Conservation (phyloP, 2,113 vertebrate genomes). For the Malurus melanocephalus region DNA sequence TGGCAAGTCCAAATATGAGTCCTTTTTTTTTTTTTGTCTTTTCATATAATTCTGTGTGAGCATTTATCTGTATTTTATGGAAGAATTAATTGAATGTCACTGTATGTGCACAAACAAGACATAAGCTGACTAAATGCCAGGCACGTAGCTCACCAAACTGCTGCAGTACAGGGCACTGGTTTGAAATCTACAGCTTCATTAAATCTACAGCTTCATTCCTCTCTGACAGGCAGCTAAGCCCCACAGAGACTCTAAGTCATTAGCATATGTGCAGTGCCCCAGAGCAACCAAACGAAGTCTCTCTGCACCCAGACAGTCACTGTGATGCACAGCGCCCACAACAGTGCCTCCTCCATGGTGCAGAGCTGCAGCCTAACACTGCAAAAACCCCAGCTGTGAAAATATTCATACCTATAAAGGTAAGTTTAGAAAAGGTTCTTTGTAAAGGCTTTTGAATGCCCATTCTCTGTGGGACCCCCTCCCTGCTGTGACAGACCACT, state of each 20-base stretch:
- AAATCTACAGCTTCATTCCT: conserved; percentile 20
- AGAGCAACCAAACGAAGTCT: neutral
- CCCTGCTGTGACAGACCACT: neutral
- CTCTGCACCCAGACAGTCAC: neutral
- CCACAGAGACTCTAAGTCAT: neutral
- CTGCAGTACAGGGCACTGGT: neutral
- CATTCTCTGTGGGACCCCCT: neutral
- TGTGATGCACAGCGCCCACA: neutral
- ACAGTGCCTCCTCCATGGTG: fast-evolving
- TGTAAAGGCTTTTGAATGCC: neutral
- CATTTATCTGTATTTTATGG: neutral
- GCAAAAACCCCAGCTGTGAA: fast-evolving
- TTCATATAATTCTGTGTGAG: neutral
- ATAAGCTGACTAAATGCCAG: neutral
- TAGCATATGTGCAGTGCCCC: neutral
- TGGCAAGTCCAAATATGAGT: neutral
- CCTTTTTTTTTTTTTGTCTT: neutral
- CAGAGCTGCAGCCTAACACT: neutral
- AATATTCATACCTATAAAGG: neutral
- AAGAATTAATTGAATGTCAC: neutral
- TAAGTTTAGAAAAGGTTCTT: neutral
- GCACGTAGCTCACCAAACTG: neutral
- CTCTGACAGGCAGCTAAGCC: neutral
- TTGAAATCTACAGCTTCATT: conserved; percentile 19
- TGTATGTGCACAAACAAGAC: neutral